These are phyloP conservation scores for Sminthurides aquaticus DNA, from an alignment of 2,888 invertebrate genomes.

Conservation along the genomic window DNA sequence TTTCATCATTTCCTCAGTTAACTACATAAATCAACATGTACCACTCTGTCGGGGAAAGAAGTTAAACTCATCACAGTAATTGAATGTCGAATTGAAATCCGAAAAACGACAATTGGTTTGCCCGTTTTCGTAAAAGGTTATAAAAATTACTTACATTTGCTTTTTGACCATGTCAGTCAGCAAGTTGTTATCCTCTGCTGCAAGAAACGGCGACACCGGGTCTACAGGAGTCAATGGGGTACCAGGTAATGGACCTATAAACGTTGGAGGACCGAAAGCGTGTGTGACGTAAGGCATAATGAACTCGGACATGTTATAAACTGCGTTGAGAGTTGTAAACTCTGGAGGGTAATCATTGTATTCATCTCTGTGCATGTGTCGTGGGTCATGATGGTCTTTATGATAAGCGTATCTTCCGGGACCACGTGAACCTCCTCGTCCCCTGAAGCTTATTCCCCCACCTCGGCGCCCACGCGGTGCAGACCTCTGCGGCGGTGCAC, in stretches of 20 bases:
- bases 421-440: constrained; percentile 45
- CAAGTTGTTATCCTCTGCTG: constrained; percentile 2
- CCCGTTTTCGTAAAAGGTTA: background rate
- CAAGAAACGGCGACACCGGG: constrained; percentile 5
- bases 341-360: constrained; percentile 38
- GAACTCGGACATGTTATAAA: constrained; percentile 26
- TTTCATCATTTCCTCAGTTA: background rate
- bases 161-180: constrained; percentile 30
- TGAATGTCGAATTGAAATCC: background rate
- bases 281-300: constrained; percentile 41
- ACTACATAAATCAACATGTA: constrained; percentile 7
- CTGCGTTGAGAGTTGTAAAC: constrained; percentile 33
- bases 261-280: constrained; percentile 13
- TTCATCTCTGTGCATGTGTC: constrained; percentile 20
- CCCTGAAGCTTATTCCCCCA: constrained; percentile 45
- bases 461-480: constrained; percentile 17
- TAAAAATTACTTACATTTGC: constrained; percentile 38
- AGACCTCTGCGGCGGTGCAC: background rate
- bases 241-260: constrained; percentile 13
- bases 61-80: constrained; percentile 4
- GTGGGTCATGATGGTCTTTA: constrained; percentile 16
- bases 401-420: constrained; percentile 6
- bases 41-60: constrained; percentile 10
- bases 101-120: too few relatives aligned
- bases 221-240: constrained; percentile 1